Evolutionary conservation across 2,797 vertebrate species (phyloP).

Genomic region (Acanthurus tractus): DNA sequence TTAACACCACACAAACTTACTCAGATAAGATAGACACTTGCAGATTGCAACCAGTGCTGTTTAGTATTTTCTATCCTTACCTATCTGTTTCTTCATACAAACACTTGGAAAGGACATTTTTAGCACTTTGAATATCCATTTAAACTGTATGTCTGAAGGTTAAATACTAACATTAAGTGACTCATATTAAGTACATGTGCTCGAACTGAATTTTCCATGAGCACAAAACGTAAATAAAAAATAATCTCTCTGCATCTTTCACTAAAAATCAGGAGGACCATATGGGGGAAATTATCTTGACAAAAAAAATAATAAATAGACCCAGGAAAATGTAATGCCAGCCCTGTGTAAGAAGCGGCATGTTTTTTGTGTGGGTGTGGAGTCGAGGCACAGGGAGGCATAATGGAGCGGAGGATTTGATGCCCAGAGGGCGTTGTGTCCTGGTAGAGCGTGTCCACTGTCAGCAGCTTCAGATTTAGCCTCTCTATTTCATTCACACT

Average conservation of each 20-base stretch:
- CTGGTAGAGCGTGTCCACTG: conserved; percentile 48
- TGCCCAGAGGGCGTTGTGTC: conserved; percentile 51
- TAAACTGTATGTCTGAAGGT: conserved; percentile 14
- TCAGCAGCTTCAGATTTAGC: conserved; percentile 63
- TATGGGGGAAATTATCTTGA: conserved; percentile 18
- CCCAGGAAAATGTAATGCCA: conserved; percentile 39
- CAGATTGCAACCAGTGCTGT: conserved; percentile 23
- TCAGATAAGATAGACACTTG: conserved; percentile 14
- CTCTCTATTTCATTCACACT: conserved; percentile 62
- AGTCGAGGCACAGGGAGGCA: conserved; percentile 65
- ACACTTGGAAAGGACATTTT: conserved; percentile 15
- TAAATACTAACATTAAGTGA: conserved; percentile 25
- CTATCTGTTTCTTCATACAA: conserved; percentile 19
- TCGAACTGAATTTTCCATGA: background rate
- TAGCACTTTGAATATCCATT: conserved; percentile 26
- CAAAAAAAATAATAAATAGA: conserved; percentile 45
- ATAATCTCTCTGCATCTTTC: conserved; percentile 11
- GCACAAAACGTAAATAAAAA: conserved; percentile 14
- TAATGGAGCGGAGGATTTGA: conserved; percentile 49
- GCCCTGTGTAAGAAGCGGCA: conserved; percentile 48
- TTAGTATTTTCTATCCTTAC: conserved; percentile 18
- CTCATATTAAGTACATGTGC: conserved; percentile 8
- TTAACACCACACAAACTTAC: conserved; percentile 17
- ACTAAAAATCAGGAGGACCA: conserved; percentile 26
- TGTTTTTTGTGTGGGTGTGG: conserved; percentile 62